Evolutionary conservation across 2,113 vertebrate species (phyloP), one percentile per base, ranked within the genome.

Genomic region (Alligator sinensis): DNA sequence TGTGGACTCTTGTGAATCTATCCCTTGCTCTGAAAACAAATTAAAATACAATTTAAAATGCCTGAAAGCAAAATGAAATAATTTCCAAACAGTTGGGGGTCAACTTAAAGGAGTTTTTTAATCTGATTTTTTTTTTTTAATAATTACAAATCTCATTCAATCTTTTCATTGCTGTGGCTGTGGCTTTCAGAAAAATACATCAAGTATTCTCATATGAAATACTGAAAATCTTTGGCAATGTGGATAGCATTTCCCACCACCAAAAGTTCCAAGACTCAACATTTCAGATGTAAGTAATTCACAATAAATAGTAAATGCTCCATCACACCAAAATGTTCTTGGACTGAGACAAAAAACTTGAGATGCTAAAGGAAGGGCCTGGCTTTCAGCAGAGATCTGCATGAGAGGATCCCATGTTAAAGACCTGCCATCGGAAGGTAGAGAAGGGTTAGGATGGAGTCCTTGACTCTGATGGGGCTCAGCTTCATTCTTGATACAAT

Each of bases 381-480:
- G 82, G 2, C 15, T 88, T 75, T 22, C 0, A 9, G 47, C 47
- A 1, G 21, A 0, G 1, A 59, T 66, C n/a, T 17, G 3, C 18
- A 38, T 5, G 30, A 70, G 82, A 78, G 38, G 15, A 68, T 10
- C 11, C 58, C 9, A 5, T 72, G 0, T 75, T 84, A 87, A 66
- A 62, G 70, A 27, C 15, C 11, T 80, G 19, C 5, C 19, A 1
- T 84, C 57, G 30, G 4, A 47, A 9, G 54, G 58, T 47, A 87
- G 47, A 9, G 47, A 76, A 2, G 8, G 9, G 68, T 85, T 88
- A 63, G 11, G 24, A 62, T 85, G 87, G 78, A 76, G 1, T 1
- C 22, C 24, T 17, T 91, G 86, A 88, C 79, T 63, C 28, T 79
- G 11, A 63, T 19, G 16, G 58, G 91, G 82, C 15, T 9, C 57